Evolutionary conservation across 2,888 invertebrate genomes (phyloP).

Genomic region (Keiferia lycopersicella): DNA sequence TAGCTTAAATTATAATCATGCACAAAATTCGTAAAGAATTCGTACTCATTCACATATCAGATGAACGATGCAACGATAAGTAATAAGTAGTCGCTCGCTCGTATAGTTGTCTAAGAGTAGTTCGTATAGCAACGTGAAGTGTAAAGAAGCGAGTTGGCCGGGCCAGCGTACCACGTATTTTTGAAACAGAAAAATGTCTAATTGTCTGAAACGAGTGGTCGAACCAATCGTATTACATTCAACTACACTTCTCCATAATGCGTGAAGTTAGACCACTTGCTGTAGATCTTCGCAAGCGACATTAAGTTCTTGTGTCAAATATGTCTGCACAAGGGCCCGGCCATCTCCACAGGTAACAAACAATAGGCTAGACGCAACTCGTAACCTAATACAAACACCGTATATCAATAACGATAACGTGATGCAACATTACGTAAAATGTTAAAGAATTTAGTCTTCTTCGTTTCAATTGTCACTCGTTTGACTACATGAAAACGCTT

Average conservation of each 20-base stretch:
- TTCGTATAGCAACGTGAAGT: constrained; percentile 41
- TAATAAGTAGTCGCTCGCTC: constrained; percentile 43
- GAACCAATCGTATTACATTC: too few relatives aligned
- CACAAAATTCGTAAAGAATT: constrained; percentile 67
- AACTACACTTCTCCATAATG: too few relatives aligned
- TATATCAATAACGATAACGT: constrained; percentile 73
- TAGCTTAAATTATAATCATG: constrained; percentile 63
- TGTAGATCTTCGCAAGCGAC: too few relatives aligned
- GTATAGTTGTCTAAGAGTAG: constrained; percentile 44
- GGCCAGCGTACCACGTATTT: neutral
- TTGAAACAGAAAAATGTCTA: too few relatives aligned
- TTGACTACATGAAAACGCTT: constrained; percentile 71
- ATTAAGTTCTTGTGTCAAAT: too few relatives aligned
- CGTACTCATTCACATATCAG: constrained; percentile 56
- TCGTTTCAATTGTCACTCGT: constrained; percentile 77
- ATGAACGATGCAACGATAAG: constrained; percentile 58
- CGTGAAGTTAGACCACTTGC: too few relatives aligned
- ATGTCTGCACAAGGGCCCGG: neutral
- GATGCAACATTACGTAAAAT: constrained; percentile 77
- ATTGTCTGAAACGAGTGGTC: too few relatives aligned
- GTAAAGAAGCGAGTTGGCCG: constrained; percentile 33
- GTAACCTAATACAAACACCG: constrained; percentile 65
- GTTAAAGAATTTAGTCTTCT: constrained; percentile 78
- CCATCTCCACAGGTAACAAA: constrained; percentile 33
- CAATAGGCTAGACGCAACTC: constrained; percentile 51